These are phyloP conservation scores for Quiscalus mexicanus DNA, from an alignment of 2,113 vertebrate genomes.

Conservation along the genomic window DNA sequence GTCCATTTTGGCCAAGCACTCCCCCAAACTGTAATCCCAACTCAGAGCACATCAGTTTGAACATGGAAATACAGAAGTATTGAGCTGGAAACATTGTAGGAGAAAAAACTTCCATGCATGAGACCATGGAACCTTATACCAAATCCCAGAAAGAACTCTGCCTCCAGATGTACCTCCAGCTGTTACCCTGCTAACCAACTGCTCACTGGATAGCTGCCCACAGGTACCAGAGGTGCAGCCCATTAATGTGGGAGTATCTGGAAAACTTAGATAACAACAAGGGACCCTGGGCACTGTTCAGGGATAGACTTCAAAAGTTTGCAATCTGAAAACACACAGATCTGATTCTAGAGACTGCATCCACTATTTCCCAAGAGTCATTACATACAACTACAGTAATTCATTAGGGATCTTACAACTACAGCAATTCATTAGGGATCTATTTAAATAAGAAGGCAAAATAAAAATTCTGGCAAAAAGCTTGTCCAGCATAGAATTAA, in stretches of 20 bases:
- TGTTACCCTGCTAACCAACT: not conserved
- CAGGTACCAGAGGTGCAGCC: not conserved
- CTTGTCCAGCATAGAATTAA: not conserved
- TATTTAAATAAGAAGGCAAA: conserved; percentile 25
- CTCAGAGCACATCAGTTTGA: not conserved
- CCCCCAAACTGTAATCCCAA: not conserved
- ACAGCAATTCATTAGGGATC: conserved; percentile 22
- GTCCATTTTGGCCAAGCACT: not conserved
- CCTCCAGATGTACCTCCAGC: not conserved
- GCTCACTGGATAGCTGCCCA: not conserved
- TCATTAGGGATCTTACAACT: conserved; percentile 9
- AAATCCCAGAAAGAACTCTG: not conserved
- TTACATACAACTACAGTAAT: conserved; percentile 4
- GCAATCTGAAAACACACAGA: not conserved
- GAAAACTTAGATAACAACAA: not conserved
- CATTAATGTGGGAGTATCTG: not conserved
- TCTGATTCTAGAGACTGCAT: not conserved
- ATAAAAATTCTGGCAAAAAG: conserved; percentile 12
- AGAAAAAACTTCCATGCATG: not conserved
- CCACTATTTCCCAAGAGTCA: not conserved
- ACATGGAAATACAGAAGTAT: not conserved
- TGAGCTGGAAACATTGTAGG: not conserved
- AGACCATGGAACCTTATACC: not conserved
- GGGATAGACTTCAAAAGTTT: not conserved
- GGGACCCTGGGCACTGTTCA: not conserved